A percentile compares a stretch with the other conserved stretches of the same genome.
These are phyloP conservation scores for Larimichthys crocea DNA, from an alignment of 2,113 vertebrate species.

Conservation along the genomic window DNA sequence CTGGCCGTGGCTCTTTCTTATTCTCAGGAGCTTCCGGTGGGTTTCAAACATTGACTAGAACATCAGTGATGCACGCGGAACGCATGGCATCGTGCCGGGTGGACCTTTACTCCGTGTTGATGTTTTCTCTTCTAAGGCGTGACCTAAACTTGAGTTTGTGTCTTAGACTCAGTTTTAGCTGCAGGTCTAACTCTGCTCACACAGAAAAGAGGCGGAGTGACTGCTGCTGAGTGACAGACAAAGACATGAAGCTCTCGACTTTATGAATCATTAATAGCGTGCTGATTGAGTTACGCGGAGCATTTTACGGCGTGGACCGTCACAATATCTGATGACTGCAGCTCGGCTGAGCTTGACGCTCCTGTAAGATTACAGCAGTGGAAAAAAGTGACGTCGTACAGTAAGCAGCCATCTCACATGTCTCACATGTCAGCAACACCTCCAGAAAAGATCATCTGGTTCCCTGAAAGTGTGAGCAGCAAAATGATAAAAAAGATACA, in stretches of 20 bases:
- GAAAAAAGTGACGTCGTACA: slow-evolving; percentile 59
- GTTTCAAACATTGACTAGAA: no score
- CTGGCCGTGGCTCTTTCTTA: no score
- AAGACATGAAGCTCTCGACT: slow-evolving; percentile 15
- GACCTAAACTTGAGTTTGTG: neutral
- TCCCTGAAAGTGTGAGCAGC: no score
- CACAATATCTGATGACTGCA: slow-evolving; percentile 75
- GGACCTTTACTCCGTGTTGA: no score
- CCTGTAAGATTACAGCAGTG: slow-evolving; percentile 36
- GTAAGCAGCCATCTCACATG: slow-evolving; percentile 31
- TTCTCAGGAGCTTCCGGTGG: no score
- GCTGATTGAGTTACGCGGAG: slow-evolving; percentile 82
- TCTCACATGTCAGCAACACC: neutral
- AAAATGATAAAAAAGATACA: no score
- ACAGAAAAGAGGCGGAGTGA: neutral
- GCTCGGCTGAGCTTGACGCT: slow-evolving; percentile 20
- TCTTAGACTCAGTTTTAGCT: neutral
- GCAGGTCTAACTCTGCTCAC: neutral
- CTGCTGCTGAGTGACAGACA: slow-evolving; percentile 14
- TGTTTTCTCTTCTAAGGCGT: no score
- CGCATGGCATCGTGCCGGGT: no score
- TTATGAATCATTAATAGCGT: slow-evolving; percentile 80
- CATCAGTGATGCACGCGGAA: no score
- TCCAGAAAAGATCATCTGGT: no score
- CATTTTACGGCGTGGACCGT: slow-evolving; percentile 48